Evolutionary conservation across 2,113 vertebrate genomes (phyloP), one percentile per base, ranked within the genome.

Genomic region (Guaruba guarouba): DNA sequence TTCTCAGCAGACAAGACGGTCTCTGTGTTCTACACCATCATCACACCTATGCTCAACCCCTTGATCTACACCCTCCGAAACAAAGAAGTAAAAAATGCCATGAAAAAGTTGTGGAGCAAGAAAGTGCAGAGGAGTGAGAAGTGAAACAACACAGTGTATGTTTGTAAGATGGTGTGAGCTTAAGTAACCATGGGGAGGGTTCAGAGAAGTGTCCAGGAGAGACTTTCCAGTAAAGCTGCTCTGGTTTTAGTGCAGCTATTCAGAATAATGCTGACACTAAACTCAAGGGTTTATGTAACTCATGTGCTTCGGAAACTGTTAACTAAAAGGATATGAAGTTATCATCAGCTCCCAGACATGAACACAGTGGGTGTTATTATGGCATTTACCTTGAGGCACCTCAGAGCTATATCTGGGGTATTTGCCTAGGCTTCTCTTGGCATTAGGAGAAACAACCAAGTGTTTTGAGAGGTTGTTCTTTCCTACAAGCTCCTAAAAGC

Each of bases 51-150:
- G 95, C 57, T 97, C 85, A 98, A 97, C 11, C 97, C 97, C 14
- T 20, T 98, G 44, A 97, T 98, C 67, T 98, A 97, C 27, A 96
- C 93, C 19, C 74, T 98, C 24, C 79, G 94, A 48, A 98, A 97
- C 15, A 79, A 92, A 28, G 96, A 98, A 4, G 90, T 98, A 17
- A 97, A 97, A 43, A 93, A 82, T 2, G 70, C 79, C 13, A 11
- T 90, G 62, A 84, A 48, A 63, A 96, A 17, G 10, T 11, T 83
- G 74, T 61, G 90, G 63, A 74, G n/a, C 8, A 68, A 59, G 28
- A 61, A 52, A 80, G 48, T 61, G 54, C 49, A 19, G 39, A 22
- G 51, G 24, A 80, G 25, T 11, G 49, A 59, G 79, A 35, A 75
- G 33, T 59, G 49, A 88, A 75, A 48, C 33, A 33, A 59, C 49